phyloP scores from a whole-genome alignment of 2,797 vertebrate genomes.

The Liparis tanakae region DNA sequence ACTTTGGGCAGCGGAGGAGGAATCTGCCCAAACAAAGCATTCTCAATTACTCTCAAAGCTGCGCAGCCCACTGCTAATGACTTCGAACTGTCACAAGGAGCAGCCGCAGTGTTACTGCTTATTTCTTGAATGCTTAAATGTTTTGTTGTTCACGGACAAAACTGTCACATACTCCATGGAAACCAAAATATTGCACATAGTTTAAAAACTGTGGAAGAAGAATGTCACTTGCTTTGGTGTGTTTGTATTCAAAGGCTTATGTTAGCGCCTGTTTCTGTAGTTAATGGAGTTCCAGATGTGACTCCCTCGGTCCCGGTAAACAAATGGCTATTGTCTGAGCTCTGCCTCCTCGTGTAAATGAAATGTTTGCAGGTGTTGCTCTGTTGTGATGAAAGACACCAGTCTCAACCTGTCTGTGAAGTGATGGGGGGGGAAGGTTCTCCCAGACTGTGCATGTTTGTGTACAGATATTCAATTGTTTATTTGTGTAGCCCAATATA shows the following conservation, averaged over 20 bases:
- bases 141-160: conserved; percentile 22
- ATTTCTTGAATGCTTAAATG: conserved; percentile 23
- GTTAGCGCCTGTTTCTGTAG: conserved; percentile 5
- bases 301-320: conserved; percentile 34
- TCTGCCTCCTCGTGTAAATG: conserved; percentile 49
- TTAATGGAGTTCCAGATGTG: conserved; percentile 39
- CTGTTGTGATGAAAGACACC: conserved; percentile 46
- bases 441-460: conserved; percentile 22
- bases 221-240: conserved; percentile 14
- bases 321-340: conserved; percentile 49
- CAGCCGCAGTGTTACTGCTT: conserved; percentile 47
- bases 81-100: conserved; percentile 56
- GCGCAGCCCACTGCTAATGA: conserved; percentile 62
- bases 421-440: conserved; percentile 26
- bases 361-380: conserved; percentile 49
- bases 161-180: conserved; percentile 3
- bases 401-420: conserved; percentile 53
- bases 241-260: conserved; percentile 22
- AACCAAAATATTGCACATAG: neutral
- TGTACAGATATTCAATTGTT: too few relatives aligned
- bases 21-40: conserved; percentile 68
- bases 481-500: too few relatives aligned
- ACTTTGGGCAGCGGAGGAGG: conserved; percentile 62
- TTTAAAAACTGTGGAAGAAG: neutral
- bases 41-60: conserved; percentile 75